Evolutionary conservation across 2,888 invertebrate genomes (phyloP).

Genomic region (Parapristionchus giblindavisi): DNA sequence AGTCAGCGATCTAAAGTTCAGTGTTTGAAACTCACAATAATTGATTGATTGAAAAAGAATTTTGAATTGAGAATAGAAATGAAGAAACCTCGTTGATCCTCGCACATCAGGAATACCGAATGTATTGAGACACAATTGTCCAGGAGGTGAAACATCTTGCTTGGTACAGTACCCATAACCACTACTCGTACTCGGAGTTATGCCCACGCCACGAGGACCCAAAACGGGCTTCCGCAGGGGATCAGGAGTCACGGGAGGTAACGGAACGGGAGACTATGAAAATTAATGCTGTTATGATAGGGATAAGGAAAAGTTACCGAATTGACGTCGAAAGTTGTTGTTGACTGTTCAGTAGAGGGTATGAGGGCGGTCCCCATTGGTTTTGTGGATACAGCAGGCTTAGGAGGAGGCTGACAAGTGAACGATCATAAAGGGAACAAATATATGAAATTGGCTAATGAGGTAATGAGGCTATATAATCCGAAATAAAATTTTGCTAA

Average conservation of each 20-base stretch:
- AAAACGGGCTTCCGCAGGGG: slow-evolving; percentile 25
- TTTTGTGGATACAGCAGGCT: slow-evolving; percentile 3
- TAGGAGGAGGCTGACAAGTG: slow-evolving; percentile 15
- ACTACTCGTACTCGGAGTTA: slow-evolving; percentile 12
- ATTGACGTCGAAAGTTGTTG: slow-evolving; percentile 11
- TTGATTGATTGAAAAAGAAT: background rate
- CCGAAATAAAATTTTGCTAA: too few species aligned
- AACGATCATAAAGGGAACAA: too few species aligned
- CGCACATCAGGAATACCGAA: slow-evolving; percentile 18
- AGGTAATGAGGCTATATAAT: too few species aligned
- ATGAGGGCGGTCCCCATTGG: background rate
- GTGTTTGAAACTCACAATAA: background rate
- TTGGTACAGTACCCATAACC: slow-evolving; percentile 12
- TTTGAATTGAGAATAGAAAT: background rate
- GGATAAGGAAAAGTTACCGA: background rate
- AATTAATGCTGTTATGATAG: background rate
- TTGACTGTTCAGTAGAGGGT: background rate
- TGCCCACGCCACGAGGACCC: slow-evolving; percentile 14
- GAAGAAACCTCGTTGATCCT: slow-evolving; percentile 19
- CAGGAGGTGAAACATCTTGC: slow-evolving; percentile 13
- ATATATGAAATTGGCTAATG: too few species aligned
- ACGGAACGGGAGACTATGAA: background rate
- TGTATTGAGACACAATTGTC: slow-evolving; percentile 34
- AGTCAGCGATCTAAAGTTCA: slow-evolving; percentile 45
- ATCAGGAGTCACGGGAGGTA: slow-evolving; percentile 33